phyloP scores from a whole-genome alignment of 2,888 invertebrate genomes.

The Cheilosia pagana region DNA sequence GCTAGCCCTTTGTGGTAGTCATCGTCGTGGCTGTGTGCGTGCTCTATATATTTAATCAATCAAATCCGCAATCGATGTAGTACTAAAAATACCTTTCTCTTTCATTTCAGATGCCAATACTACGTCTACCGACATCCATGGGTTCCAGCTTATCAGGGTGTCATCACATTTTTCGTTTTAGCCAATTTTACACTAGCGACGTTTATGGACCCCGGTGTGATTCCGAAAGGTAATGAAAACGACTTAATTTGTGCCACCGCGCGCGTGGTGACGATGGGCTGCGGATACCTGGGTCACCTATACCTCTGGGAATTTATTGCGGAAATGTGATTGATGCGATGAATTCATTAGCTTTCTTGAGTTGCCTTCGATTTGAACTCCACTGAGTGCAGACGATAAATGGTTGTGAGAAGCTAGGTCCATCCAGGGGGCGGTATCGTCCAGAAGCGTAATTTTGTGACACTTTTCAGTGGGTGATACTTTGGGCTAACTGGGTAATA shows the following conservation, averaged over 20 bases:
- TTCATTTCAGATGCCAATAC: conserved; percentile 91
- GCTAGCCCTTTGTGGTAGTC: too few relatives aligned
- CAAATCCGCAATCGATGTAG: conserved; percentile 40
- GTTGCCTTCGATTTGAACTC: background rate
- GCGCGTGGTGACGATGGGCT: background rate
- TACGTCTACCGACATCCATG: conserved; percentile 93
- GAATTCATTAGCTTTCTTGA: conserved; percentile 25
- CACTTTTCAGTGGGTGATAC: background rate
- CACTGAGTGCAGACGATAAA: background rate
- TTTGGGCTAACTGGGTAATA: too few relatives aligned
- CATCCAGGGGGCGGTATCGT: too few relatives aligned
- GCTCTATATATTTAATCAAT: conserved; percentile 27
- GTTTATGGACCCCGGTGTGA: conserved; percentile 99
- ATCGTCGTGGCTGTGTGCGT: background rate
- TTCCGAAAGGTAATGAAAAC: conserved; percentile 93
- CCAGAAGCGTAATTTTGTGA: background rate
- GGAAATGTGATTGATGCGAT: conserved; percentile 51
- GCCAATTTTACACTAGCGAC: conserved; percentile 99
- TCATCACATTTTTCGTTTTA: conserved; percentile 98
- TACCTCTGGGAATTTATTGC: background rate
- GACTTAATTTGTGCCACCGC: conserved; percentile 7
- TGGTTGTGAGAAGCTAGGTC: too few relatives aligned
- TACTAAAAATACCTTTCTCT: conserved; percentile 12
- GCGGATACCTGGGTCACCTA: background rate
- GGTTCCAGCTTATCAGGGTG: conserved; percentile 96